Conservation (phyloP, 2,113 vertebrate genomes). For the Zootoca vivipara region DNA sequence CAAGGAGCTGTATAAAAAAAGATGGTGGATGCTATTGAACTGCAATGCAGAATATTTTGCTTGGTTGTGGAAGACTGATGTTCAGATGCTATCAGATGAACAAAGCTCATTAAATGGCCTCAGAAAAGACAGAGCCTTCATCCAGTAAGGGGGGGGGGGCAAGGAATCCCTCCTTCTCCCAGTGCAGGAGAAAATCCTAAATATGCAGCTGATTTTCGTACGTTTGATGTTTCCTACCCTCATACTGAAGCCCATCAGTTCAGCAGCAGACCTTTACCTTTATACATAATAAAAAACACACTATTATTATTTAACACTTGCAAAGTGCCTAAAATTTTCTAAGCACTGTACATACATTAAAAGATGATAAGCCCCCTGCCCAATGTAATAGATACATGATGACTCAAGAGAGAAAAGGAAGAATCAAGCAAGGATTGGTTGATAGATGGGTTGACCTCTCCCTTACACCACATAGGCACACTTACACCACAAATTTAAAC, state of each 20-base stretch:
- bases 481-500: neutral
- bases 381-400: too few species aligned
- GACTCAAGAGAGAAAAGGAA: too few species aligned
- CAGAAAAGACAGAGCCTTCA: neutral
- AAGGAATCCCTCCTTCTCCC: neutral
- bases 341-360: neutral
- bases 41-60: neutral
- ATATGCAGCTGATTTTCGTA: neutral
- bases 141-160: neutral
- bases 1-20: neutral
- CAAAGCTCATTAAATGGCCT: neutral
- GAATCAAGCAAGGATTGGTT: too few species aligned
- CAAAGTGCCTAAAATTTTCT: too few species aligned
- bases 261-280: neutral
- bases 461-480: neutral
- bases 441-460: too few species aligned
- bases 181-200: neutral
- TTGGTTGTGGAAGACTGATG: neutral
- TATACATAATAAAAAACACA: neutral
- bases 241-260: neutral
- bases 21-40: neutral
- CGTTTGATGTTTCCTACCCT: neutral
- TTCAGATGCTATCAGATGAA: neutral
- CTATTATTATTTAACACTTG: too few species aligned
- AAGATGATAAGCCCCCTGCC: too few species aligned